These are phyloP conservation scores for Pelusios castaneus DNA, from an alignment of 2,113 vertebrate species.

Conservation along the genomic window DNA sequence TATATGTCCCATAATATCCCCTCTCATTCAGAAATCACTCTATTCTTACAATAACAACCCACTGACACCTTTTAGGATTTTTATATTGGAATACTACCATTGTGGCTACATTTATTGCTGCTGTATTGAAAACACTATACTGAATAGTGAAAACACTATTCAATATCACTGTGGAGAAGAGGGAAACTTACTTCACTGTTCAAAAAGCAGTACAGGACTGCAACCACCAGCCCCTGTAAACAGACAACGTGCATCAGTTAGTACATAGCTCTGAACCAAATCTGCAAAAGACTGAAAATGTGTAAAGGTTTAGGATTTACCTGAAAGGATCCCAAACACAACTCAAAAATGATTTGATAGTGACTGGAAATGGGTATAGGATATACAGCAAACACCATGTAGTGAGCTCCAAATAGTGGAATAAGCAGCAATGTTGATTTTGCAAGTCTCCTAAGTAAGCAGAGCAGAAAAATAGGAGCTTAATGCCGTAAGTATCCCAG, in stretches of 20 bases:
- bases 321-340: conserved; percentile 94
- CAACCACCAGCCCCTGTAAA: conserved; percentile 88
- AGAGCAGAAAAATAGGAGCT: not conserved
- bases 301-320: conserved; percentile 57
- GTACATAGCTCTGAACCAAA: not conserved
- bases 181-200: conserved; percentile 88
- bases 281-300: not conserved
- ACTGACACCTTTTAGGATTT: not conserved
- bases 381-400: conserved; percentile 86
- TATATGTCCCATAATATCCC: not conserved
- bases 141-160: not conserved
- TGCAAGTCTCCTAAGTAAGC: conserved; percentile 84
- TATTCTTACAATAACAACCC: not conserved
- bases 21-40: not conserved
- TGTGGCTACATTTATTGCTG: not conserved
- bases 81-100: not conserved
- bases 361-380: conserved; percentile 77
- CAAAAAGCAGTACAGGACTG: conserved; percentile 91
- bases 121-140: not conserved
- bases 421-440: conserved; percentile 95
- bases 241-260: conserved; percentile 29
- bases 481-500: not conserved
- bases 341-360: conserved; percentile 90
- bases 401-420: conserved; percentile 92
- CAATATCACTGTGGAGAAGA: not conserved